Percentiles rank a stretch among this genome's conserved stretches.
Evolutionary conservation across 1,140 invertebrate species (phyloP).

Genomic region (Cydia splendana): DNA sequence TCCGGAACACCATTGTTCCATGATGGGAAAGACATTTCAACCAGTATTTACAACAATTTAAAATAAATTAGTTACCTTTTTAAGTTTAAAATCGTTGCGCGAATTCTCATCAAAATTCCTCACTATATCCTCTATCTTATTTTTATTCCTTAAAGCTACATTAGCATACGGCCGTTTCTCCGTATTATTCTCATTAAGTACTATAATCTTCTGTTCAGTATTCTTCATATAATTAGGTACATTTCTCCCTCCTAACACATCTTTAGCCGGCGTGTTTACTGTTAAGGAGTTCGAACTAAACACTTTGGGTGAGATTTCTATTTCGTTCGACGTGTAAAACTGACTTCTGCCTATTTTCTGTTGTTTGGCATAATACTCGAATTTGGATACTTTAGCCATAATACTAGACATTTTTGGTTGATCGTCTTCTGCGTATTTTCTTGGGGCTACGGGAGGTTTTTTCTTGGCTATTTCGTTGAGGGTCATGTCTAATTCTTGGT

Average conservation of each 20-base stretch:
- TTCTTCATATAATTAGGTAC: conserved; percentile 80
- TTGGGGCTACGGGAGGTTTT: conserved; percentile 73
- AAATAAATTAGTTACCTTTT: conserved; percentile 49
- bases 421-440: conserved; percentile 70
- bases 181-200: conserved; percentile 70
- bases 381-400: conserved; percentile 82
- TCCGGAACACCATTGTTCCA: too few species aligned
- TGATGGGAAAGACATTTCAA: too few species aligned
- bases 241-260: conserved; percentile 84
- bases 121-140: conserved; percentile 72
- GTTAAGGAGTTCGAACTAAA: conserved; percentile 88
- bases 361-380: conserved; percentile 82
- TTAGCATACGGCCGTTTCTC: conserved; percentile 72
- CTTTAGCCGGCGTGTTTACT: conserved; percentile 89
- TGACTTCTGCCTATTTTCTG: conserved; percentile 68
- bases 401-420: conserved; percentile 75
- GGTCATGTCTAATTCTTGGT: conserved; percentile 74
- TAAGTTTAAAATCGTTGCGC: conserved; percentile 48
- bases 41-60: too few species aligned
- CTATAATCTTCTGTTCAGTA: conserved; percentile 61
- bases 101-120: conserved; percentile 69
- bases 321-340: conserved; percentile 64
- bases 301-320: conserved; percentile 86
- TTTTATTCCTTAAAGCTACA: conserved; percentile 69
- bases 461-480: conserved; percentile 72